Percentiles rank a stretch among this genome's conserved stretches.
Evolutionary conservation across 2,888 invertebrate genomes (phyloP).

Genomic region (Leucozona laternaria): DNA sequence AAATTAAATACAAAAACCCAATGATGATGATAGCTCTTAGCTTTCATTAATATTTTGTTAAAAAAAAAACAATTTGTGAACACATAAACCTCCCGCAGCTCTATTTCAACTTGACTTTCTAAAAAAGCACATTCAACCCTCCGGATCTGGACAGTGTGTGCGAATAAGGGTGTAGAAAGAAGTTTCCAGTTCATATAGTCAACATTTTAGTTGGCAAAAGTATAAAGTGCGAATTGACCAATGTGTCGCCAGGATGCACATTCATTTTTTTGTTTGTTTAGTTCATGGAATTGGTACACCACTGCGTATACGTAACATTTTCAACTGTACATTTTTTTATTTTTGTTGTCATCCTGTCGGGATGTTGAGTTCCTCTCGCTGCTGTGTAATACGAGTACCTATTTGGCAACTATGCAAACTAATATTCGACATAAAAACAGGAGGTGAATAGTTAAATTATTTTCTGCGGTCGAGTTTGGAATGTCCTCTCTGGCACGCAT

Average conservation of each 20-base stretch:
- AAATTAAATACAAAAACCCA: constrained; percentile 65
- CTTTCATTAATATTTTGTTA: constrained; percentile 51
- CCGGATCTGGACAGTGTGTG: too few relatives aligned
- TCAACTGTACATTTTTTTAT: background rate
- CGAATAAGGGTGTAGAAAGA: background rate
- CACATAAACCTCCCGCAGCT: background rate
- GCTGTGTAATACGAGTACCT: constrained; percentile 43
- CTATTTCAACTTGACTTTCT: constrained; percentile 35
- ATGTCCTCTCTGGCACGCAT: constrained; percentile 30
- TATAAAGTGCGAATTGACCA: constrained; percentile 65
- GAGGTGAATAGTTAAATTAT: constrained; percentile 47
- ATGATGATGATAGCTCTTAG: constrained; percentile 63
- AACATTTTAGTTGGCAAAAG: constrained; percentile 33
- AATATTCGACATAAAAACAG: constrained; percentile 47
- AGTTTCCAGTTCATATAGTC: constrained; percentile 28
- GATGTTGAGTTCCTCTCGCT: background rate
- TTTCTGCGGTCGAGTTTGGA: constrained; percentile 57
- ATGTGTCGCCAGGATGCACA: constrained; percentile 43
- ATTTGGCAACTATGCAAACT: constrained; percentile 61
- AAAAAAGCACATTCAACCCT: constrained; percentile 56
- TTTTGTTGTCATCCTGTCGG: background rate
- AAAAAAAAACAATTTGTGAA: background rate
- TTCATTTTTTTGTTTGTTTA: background rate
- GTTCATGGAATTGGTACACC: constrained; percentile 16
- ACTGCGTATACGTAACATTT: constrained; percentile 59